Percentiles rank a stretch among this genome's conserved stretches.
Evolutionary conservation across 2,888 invertebrate genomes (phyloP).

Genomic region (Cactoblastis cactorum): DNA sequence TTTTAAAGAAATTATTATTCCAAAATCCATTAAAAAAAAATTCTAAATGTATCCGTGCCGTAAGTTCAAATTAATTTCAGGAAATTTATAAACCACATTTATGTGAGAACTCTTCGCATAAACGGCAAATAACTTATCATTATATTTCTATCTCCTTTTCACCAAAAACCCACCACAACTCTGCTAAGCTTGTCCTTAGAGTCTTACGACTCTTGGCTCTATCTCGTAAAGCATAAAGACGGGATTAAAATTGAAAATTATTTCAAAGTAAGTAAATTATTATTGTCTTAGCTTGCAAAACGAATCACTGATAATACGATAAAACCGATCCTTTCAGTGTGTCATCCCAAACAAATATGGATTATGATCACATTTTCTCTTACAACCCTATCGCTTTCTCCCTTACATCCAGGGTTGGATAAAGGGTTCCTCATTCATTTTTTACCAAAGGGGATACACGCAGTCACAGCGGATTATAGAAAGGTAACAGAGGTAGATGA

Average conservation of each 20-base stretch:
- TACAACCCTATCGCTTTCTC: conserved; percentile 56
- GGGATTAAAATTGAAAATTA: not conserved
- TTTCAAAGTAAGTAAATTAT: not conserved
- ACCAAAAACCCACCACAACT: too few species aligned
- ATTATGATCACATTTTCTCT: conserved; percentile 67
- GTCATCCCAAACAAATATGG: conserved; percentile 57
- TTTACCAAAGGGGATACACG: conserved; percentile 46
- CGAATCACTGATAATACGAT: conserved; percentile 18
- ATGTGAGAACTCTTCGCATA: too few species aligned
- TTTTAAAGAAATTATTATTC: too few species aligned
- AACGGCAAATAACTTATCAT: too few species aligned
- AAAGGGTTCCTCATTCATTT: conserved; percentile 51
- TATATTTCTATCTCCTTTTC: too few species aligned
- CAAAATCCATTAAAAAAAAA: too few species aligned
- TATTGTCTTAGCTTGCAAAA: conserved; percentile 1
- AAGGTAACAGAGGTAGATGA: conserved; percentile 38
- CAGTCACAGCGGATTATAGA: conserved; percentile 45
- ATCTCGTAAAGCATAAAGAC: not conserved
- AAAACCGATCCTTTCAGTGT: conserved; percentile 27
- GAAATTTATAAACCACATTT: too few species aligned
- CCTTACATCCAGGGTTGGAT: conserved; percentile 37
- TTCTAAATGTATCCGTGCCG: too few species aligned
- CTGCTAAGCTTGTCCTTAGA: too few species aligned
- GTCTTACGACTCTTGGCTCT: too few species aligned
- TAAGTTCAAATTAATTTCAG: too few species aligned